Evolutionary conservation across 2,113 vertebrate species (phyloP).

Genomic region (Brachionichthys hirsutus): DNA sequence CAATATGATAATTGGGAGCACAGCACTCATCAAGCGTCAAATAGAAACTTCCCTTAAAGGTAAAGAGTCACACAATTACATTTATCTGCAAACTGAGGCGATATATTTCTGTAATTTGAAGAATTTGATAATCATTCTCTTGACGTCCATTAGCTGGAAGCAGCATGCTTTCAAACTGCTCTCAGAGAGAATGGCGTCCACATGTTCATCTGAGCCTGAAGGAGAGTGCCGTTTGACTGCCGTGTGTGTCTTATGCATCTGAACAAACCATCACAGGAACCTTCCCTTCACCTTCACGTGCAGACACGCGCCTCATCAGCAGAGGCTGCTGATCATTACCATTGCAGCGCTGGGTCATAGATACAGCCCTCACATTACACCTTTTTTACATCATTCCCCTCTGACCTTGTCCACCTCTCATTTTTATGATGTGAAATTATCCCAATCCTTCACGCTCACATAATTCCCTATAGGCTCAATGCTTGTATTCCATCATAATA

Average conservation of each 20-base stretch:
- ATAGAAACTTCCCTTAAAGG: background rate
- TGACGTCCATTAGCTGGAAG: constrained; percentile 1
- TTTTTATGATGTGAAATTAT: constrained; percentile 61
- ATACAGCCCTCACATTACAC: constrained; percentile 54
- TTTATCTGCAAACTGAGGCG: background rate
- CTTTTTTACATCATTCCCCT: constrained; percentile 57
- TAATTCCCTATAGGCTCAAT: constrained; percentile 15
- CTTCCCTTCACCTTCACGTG: constrained; percentile 1
- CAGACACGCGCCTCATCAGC: constrained; percentile 38
- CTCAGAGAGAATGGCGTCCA: background rate
- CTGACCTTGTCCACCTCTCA: constrained; percentile 57
- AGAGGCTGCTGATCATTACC: constrained; percentile 61
- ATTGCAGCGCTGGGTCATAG: constrained; percentile 59
- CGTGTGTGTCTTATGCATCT: background rate
- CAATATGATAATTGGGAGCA: constrained; percentile 49
- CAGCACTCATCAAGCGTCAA: constrained; percentile 22
- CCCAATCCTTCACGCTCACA: constrained; percentile 34
- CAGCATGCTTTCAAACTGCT: background rate
- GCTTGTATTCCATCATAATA: constrained; percentile 58
- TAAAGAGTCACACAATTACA: background rate
- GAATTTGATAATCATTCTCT: background rate
- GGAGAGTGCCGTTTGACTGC: background rate
- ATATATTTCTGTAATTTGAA: background rate
- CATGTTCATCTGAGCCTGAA: background rate
- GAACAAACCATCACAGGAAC: constrained; percentile 10